Evolutionary conservation across 2,888 invertebrate genomes (phyloP).

Genomic region (Agrotis puta): DNA sequence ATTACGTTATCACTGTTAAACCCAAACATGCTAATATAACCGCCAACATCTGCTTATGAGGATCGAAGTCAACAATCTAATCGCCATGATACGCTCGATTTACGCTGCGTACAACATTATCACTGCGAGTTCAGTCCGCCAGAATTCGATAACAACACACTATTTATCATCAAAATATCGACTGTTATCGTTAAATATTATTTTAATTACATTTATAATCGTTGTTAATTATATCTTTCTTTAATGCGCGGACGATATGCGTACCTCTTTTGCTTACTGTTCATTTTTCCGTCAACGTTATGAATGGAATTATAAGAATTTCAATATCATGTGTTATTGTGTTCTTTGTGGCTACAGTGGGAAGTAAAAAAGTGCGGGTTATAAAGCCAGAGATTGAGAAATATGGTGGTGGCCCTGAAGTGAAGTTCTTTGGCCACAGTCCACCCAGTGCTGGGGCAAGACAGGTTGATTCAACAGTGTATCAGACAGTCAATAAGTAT

Average conservation of each 20-base stretch:
- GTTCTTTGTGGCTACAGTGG: constrained; percentile 7
- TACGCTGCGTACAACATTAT: constrained; percentile 3
- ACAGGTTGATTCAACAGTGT: constrained; percentile 65
- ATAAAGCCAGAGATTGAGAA: constrained; percentile 27
- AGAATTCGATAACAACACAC: constrained; percentile 24
- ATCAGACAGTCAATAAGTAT: constrained; percentile 72
- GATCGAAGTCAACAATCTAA: constrained; percentile 30
- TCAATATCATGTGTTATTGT: constrained; percentile 37
- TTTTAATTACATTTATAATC: constrained; percentile 54
- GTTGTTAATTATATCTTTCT: constrained; percentile 42
- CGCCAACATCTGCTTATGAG: background rate
- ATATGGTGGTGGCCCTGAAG: background rate
- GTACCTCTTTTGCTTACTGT: background rate
- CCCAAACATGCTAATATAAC: background rate
- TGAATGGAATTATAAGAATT: constrained; percentile 45
- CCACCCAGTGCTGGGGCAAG: background rate
- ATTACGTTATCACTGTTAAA: background rate
- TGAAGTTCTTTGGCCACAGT: background rate
- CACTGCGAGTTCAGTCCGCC: background rate
- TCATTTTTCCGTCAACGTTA: constrained; percentile 20
- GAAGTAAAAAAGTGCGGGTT: constrained; percentile 3
- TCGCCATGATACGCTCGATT: constrained; percentile 38
- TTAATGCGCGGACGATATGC: constrained; percentile 38
- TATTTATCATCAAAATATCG: constrained; percentile 53
- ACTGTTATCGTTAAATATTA: constrained; percentile 41